phyloP scores from a whole-genome alignment of 2,797 vertebrate species.

The Pseudochirops corinnae region DNA sequence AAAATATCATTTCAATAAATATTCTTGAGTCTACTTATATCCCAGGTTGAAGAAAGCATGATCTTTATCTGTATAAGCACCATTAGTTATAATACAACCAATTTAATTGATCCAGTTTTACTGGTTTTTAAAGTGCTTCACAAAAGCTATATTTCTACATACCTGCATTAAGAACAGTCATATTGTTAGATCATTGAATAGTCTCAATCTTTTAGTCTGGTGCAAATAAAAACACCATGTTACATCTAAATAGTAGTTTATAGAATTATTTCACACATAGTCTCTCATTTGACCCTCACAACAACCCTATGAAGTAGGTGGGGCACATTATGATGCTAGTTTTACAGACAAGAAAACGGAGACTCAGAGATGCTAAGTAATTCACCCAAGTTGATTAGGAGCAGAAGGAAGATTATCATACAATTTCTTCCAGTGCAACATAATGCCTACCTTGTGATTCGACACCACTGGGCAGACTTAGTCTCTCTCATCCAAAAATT shows the following conservation, averaged over 20 bases:
- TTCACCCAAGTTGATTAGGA: not conserved
- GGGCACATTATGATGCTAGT: not conserved
- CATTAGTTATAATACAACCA: constrained; percentile 11
- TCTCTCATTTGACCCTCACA: not conserved
- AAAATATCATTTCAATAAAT: constrained; percentile 27
- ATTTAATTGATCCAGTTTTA: constrained; percentile 2
- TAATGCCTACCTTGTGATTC: not conserved
- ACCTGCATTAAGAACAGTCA: not conserved
- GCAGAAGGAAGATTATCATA: too few relatives aligned
- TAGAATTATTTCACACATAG: not conserved
- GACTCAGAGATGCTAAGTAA: not conserved
- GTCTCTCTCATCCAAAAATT: not conserved
- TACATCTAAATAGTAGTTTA: not conserved
- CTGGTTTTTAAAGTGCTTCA: constrained; percentile 16
- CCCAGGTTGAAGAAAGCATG: constrained; percentile 17
- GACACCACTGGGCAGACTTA: not conserved
- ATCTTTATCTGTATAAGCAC: not conserved
- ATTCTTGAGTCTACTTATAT: constrained; percentile 10
- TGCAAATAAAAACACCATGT: not conserved
- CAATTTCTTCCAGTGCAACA: not conserved
- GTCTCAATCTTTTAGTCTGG: not conserved
- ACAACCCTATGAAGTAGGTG: not conserved
- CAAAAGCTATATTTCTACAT: not conserved
- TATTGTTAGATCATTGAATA: not conserved
- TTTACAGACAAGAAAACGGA: not conserved